A percentile compares a stretch with the other conserved stretches of the same genome.
Evolutionary conservation across 2,113 vertebrate species (phyloP).

Genomic region (Uropsilus gracilis): DNA sequence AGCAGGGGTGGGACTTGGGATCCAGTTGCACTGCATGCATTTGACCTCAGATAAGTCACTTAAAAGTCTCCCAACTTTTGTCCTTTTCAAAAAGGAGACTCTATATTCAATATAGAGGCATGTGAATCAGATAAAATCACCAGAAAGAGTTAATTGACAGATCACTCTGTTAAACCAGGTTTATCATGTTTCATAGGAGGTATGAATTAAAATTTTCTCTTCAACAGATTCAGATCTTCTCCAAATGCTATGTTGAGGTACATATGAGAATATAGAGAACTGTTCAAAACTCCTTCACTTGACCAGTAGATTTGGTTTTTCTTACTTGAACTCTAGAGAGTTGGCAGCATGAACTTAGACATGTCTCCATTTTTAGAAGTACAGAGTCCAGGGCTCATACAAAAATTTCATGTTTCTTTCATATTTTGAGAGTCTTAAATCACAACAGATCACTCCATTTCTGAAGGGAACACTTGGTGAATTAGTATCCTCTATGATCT

Average conservation of each 20-base stretch:
- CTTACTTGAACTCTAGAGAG: background rate
- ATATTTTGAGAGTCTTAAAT: conserved; percentile 45
- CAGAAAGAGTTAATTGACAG: background rate
- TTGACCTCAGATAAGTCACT: background rate
- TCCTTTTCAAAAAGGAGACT: background rate
- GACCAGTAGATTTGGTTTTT: background rate
- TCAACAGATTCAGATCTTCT: background rate
- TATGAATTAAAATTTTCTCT: background rate
- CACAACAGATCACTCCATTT: conserved; percentile 25
- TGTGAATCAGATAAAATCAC: background rate
- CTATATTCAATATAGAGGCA: background rate
- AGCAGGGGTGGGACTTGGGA: background rate
- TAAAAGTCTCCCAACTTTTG: background rate
- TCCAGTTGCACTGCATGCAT: background rate
- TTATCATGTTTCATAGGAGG: background rate
- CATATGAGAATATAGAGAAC: background rate
- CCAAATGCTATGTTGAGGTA: background rate
- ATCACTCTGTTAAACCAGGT: background rate
- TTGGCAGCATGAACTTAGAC: background rate
- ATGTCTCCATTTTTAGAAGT: conserved; percentile 7
- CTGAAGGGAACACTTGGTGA: conserved; percentile 19
- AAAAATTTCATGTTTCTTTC: conserved; percentile 25
- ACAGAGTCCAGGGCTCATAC: background rate
- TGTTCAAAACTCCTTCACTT: background rate
- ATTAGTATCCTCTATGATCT: background rate